These are phyloP conservation scores for Cygnus buccinator DNA, from an alignment of 2,113 vertebrate species.

Conservation along the genomic window DNA sequence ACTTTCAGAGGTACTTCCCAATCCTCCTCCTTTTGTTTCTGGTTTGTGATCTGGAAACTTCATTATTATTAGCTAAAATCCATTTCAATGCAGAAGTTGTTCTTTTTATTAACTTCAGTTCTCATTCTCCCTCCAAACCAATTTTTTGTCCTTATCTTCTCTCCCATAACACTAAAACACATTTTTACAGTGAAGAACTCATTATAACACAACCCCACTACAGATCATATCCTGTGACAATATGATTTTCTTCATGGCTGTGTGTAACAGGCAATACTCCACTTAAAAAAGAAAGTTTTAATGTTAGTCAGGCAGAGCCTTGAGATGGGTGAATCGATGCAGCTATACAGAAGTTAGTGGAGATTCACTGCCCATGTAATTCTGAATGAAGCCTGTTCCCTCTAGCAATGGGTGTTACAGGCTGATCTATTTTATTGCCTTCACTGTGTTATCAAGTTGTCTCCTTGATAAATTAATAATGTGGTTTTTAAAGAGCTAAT, in stretches of 20 bases:
- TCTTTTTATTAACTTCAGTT: neutral
- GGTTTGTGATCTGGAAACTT: neutral
- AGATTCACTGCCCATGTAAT: neutral
- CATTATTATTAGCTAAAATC: neutral
- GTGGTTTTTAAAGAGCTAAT: slow-evolving; percentile 39
- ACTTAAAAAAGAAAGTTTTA: neutral
- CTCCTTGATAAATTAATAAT: slow-evolving; percentile 56
- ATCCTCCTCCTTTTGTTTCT: neutral
- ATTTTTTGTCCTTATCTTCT: neutral
- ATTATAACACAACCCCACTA: neutral
- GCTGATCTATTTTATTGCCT: slow-evolving; percentile 22
- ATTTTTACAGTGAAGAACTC: neutral
- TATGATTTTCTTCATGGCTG: neutral
- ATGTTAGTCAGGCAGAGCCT: neutral
- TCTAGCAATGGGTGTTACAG: neutral
- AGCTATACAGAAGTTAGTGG: neutral
- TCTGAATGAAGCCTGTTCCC: neutral
- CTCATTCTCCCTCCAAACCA: neutral
- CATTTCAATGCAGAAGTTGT: neutral
- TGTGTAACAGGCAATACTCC: neutral
- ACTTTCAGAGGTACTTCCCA: neutral
- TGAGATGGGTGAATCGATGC: neutral
- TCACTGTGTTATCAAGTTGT: neutral
- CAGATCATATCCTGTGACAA: neutral
- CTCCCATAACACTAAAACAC: neutral